These are phyloP conservation scores for Conopomorpha cramerella DNA, from an alignment of 1,140 invertebrate genomes.

Conservation along the genomic window DNA sequence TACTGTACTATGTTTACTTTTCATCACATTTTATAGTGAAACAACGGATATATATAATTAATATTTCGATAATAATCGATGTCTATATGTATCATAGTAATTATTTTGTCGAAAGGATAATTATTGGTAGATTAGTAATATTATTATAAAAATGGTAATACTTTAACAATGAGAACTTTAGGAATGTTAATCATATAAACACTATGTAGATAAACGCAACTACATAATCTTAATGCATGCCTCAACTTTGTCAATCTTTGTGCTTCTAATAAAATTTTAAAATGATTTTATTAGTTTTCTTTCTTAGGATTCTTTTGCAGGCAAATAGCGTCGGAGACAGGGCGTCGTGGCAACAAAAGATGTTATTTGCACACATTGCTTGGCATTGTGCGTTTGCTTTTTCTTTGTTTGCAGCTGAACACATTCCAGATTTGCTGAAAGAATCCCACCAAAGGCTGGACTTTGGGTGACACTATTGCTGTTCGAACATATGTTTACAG, in stretches of 20 bases:
- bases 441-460: too few relatives aligned
- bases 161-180: conserved; percentile 10
- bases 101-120: too few relatives aligned
- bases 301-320: background rate
- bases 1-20: background rate
- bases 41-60: background rate
- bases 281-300: conserved; percentile 24
- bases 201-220: conserved; percentile 32
- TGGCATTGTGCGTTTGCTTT: too few relatives aligned
- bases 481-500: too few relatives aligned
- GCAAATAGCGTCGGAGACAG: background rate
- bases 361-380: conserved; percentile 41
- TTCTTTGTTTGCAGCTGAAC: too few relatives aligned
- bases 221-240: conserved; percentile 30
- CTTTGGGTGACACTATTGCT: too few relatives aligned
- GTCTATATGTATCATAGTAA: conserved; percentile 26
- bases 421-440: too few relatives aligned
- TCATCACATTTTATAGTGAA: background rate
- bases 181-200: conserved; percentile 16
- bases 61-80: background rate
- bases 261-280: conserved; percentile 45
- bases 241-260: conserved; percentile 44
- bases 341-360: conserved; percentile 2
- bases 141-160: conserved; percentile 3
- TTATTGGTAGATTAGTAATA: background rate